Evolutionary conservation across 2,113 vertebrate species (phyloP).

Genomic region (Callocephalon fimbriatum): DNA sequence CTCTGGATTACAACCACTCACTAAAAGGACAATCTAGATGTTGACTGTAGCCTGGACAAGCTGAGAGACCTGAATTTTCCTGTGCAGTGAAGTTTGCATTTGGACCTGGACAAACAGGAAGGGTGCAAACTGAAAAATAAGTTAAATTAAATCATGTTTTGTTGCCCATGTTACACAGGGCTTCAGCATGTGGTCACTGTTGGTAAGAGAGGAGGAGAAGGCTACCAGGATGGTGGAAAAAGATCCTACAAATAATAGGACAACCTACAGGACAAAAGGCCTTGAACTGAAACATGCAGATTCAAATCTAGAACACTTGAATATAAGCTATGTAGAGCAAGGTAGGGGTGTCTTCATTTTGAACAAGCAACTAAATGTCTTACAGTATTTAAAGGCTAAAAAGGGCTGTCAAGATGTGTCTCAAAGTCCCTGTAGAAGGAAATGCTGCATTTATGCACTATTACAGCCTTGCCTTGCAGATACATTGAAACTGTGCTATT

Average conservation of each 20-base stretch:
- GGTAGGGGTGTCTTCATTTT: neutral
- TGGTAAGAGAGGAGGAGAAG: neutral
- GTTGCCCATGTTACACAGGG: neutral
- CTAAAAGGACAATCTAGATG: neutral
- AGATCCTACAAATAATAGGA: neutral
- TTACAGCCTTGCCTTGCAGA: neutral
- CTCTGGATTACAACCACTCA: neutral
- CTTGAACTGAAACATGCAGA: neutral
- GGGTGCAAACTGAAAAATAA: neutral
- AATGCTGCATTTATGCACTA: neutral
- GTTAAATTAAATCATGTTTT: neutral
- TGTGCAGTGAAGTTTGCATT: neutral
- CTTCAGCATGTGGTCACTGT: fast-evolving
- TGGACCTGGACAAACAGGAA: neutral
- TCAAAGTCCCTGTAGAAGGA: neutral
- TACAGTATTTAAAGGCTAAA: neutral
- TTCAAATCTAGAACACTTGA: neutral
- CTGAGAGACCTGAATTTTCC: neutral
- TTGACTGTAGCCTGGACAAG: neutral
- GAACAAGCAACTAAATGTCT: neutral
- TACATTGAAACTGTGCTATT: neutral
- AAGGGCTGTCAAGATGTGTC: neutral
- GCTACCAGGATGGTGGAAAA: neutral
- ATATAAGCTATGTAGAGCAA: neutral
- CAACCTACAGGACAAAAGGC: neutral